A percentile compares a stretch with the other conserved stretches of the same genome.
These are phyloP conservation scores for Rhyacichthys aspro DNA, from an alignment of 2,797 vertebrate species.

Conservation along the genomic window DNA sequence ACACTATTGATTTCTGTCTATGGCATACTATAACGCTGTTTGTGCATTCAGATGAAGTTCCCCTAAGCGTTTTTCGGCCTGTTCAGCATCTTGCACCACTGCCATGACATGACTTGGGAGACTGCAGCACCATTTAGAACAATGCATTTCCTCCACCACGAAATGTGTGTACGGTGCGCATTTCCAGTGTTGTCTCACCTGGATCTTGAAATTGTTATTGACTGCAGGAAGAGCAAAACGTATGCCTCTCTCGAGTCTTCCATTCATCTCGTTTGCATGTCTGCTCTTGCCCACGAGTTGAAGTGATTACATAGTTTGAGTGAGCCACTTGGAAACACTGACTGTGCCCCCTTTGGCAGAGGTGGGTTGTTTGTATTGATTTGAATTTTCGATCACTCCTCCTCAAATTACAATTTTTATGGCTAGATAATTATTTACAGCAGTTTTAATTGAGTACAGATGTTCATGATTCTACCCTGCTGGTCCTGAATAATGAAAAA, in stretches of 20 bases:
- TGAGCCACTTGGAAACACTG: conserved; percentile 35
- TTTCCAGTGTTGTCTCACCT: background rate
- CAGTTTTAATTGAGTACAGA: no score
- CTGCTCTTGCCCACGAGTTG: conserved; percentile 54
- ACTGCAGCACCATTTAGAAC: conserved; percentile 1
- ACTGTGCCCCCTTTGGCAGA: conserved; percentile 10
- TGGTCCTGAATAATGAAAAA: background rate
- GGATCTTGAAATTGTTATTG: background rate
- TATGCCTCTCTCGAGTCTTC: conserved; percentile 17
- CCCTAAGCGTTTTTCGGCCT: conserved; percentile 27
- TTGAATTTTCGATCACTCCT: background rate
- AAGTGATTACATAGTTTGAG: conserved; percentile 46
- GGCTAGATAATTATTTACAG: background rate
- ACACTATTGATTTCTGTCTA: conserved; percentile 40
- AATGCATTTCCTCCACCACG: background rate
- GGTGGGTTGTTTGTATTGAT: no score
- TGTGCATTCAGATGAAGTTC: conserved; percentile 50
- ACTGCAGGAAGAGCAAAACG: conserved; percentile 9
- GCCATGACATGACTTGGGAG: conserved; percentile 19
- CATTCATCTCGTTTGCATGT: conserved; percentile 48
- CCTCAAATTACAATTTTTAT: background rate
- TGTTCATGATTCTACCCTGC: no score
- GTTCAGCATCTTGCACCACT: conserved; percentile 38
- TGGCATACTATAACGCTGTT: conserved; percentile 31
- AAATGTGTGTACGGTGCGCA: background rate